Evolutionary conservation across 2,113 vertebrate species (phyloP).

Genomic region (Charina bottae): DNA sequence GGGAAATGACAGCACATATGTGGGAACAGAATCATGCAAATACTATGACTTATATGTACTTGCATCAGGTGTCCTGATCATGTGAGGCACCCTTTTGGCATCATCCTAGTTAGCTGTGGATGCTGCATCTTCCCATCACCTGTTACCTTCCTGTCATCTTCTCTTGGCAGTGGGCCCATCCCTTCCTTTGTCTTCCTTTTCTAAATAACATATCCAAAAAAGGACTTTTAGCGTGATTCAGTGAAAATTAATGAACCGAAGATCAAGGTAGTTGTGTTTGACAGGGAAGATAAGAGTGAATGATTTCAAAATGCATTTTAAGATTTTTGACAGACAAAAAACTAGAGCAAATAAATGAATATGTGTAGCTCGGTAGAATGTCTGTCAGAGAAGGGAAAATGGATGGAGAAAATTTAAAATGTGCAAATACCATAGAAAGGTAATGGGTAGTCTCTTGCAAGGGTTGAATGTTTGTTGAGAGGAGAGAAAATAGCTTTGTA

Average conservation of each 20-base stretch:
- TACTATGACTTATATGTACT: not conserved
- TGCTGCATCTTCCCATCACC: not conserved
- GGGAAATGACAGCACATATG: not conserved
- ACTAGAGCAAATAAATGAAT: too few species aligned
- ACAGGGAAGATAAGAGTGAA: not conserved
- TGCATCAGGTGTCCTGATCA: not conserved
- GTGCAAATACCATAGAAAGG: too few species aligned
- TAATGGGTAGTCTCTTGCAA: too few species aligned
- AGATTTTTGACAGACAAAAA: not conserved
- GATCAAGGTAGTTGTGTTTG: not conserved
- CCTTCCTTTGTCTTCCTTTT: not conserved
- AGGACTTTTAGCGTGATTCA: not conserved
- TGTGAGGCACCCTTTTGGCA: not conserved
- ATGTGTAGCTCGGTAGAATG: too few species aligned
- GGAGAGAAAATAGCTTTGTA: too few species aligned
- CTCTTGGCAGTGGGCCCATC: not conserved
- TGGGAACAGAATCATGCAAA: not conserved
- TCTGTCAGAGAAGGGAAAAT: too few species aligned
- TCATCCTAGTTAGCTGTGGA: not conserved
- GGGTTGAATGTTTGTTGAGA: too few species aligned
- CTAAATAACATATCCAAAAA: not conserved
- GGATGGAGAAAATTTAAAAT: too few species aligned
- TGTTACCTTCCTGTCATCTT: not conserved
- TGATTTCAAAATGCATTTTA: not conserved
- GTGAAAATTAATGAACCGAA: not conserved